Percentiles rank a stretch among this genome's conserved stretches.
Evolutionary conservation across 2,113 vertebrate species (phyloP).

Genomic region (Pyxicephalus adspersus): DNA sequence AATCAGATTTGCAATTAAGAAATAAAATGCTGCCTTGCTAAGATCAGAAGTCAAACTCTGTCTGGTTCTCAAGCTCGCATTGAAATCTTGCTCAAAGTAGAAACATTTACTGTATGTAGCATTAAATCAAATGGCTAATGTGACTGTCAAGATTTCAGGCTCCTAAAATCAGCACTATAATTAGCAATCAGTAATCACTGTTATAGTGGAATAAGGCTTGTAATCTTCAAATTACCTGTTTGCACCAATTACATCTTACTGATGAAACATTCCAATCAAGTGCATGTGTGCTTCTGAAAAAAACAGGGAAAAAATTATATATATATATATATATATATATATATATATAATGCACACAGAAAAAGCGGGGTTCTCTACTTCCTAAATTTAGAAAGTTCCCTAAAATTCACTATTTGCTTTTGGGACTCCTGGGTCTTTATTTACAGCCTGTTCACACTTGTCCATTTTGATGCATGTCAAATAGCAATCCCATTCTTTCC

Average conservation of each 20-base stretch:
- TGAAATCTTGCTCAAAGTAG: conserved; percentile 49
- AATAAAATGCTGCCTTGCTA: conserved; percentile 45
- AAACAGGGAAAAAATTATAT: not conserved
- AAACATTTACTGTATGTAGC: conserved; percentile 58
- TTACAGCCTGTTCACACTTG: too few species aligned
- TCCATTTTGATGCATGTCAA: too few species aligned
- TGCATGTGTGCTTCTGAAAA: conserved; percentile 61
- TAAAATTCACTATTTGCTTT: not conserved
- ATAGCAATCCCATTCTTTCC: too few species aligned
- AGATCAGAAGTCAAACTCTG: conserved; percentile 51
- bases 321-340: conserved; percentile 6
- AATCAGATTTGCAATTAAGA: conserved; percentile 57
- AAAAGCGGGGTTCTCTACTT: conserved; percentile 1
- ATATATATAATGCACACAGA: conserved; percentile 42
- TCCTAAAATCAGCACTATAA: conserved; percentile 73
- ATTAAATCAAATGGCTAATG: conserved; percentile 66
- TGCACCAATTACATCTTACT: conserved; percentile 73
- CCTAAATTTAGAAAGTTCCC: not conserved
- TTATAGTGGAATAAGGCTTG: conserved; percentile 75
- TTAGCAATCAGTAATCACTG: conserved; percentile 75
- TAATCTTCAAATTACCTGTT: conserved; percentile 76
- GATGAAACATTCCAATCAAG: conserved; percentile 74
- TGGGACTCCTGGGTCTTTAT: too few species aligned
- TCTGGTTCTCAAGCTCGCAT: conserved; percentile 34
- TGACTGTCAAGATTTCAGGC: conserved; percentile 72